Conservation (phyloP, 2,113 vertebrate species). For the Ophthalmolycus amberensis region DNA sequence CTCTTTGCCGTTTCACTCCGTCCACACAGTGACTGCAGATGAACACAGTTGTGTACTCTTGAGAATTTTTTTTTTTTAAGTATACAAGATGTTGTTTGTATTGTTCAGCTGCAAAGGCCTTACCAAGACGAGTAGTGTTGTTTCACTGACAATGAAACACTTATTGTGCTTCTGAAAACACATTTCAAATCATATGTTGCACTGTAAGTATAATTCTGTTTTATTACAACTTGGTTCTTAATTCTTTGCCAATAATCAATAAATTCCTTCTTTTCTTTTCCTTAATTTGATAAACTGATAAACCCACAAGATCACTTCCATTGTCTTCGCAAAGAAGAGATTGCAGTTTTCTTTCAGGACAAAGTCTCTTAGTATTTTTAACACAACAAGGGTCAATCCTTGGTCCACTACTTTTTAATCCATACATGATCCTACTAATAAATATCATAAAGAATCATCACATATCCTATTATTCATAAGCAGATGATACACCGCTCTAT, state of each 20-base stretch:
- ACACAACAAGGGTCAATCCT: too few relatives aligned
- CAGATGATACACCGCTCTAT: too few relatives aligned
- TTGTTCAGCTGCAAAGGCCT: conserved; percentile 3
- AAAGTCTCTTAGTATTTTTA: background rate
- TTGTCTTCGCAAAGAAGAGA: too few relatives aligned
- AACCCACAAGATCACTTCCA: too few relatives aligned
- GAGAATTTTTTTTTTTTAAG: background rate
- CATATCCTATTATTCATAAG: too few relatives aligned
- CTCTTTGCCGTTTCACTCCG: conserved; percentile 23
- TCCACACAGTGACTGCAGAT: conserved; percentile 24
- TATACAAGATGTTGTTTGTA: conserved; percentile 18
- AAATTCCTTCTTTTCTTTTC: too few relatives aligned
- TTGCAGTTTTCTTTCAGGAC: too few relatives aligned
- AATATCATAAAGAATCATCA: too few relatives aligned
- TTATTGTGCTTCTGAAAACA: background rate
- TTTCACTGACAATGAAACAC: background rate
- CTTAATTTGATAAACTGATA: too few relatives aligned
- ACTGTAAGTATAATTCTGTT: background rate
- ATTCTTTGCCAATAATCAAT: background rate
- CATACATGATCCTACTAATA: too few relatives aligned
- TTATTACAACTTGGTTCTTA: background rate
- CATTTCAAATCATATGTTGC: background rate
- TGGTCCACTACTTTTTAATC: too few relatives aligned
- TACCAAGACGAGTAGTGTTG: background rate
- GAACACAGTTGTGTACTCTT: conserved; percentile 24